Evolutionary conservation across 2,888 invertebrate species (phyloP).

Genomic region (Pollenia labialis): DNA sequence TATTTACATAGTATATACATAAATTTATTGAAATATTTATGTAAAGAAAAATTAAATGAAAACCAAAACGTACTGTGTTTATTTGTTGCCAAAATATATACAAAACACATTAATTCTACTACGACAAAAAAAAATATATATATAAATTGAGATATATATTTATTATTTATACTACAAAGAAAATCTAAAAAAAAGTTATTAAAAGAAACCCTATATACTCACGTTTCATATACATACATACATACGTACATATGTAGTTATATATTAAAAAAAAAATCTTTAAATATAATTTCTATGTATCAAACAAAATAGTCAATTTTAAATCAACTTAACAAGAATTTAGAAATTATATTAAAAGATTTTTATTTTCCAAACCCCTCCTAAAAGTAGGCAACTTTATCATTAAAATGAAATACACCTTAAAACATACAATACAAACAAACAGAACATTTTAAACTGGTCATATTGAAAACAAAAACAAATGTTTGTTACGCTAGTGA

Average conservation of each 20-base stretch:
- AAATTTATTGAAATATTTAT: constrained; percentile 52
- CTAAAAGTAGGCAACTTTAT: constrained; percentile 58
- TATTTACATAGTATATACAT: constrained; percentile 68
- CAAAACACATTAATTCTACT: constrained; percentile 74
- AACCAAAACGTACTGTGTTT: constrained; percentile 83
- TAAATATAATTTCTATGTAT: constrained; percentile 49
- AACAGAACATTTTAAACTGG: constrained; percentile 32
- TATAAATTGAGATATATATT: constrained; percentile 49
- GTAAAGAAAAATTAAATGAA: constrained; percentile 72
- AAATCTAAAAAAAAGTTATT: constrained; percentile 42
- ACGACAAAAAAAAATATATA: constrained; percentile 43
- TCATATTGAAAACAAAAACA: constrained; percentile 4
- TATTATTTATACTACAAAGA: constrained; percentile 51
- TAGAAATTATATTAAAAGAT: constrained; percentile 52
- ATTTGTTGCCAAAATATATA: constrained; percentile 84
- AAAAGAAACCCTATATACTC: constrained; percentile 46
- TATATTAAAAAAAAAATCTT: constrained; percentile 28
- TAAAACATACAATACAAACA: constrained; percentile 33
- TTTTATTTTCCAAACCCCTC: constrained; percentile 35
- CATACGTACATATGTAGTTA: constrained; percentile 28
- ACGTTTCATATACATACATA: constrained; percentile 61
- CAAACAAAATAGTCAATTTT: constrained; percentile 50
- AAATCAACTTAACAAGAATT: constrained; percentile 37
- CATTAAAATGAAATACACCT: constrained; percentile 9
- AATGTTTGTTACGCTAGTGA: constrained; percentile 54